Evolutionary conservation across 2,113 vertebrate genomes (phyloP).

Genomic region (Rhizomys pruinosus): DNA sequence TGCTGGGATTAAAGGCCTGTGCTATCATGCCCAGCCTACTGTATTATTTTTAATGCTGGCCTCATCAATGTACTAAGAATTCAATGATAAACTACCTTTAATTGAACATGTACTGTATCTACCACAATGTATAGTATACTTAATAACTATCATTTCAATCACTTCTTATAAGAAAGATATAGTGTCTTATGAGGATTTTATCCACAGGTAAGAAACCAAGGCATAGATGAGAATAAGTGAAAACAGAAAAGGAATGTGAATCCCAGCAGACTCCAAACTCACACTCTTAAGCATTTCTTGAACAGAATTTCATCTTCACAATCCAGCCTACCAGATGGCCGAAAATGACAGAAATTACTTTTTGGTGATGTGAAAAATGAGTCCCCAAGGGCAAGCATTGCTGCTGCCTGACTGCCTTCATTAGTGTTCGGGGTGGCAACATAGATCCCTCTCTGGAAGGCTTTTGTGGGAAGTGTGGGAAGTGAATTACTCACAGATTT

Average conservation of each 20-base stretch:
- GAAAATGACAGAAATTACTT: conserved; percentile 73
- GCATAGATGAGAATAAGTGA: not conserved
- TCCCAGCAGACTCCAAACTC: conserved; percentile 18
- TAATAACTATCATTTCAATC: not conserved
- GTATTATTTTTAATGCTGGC: not conserved
- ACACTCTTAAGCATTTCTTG: conserved; percentile 44
- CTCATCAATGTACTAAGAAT: not conserved
- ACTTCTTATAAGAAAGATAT: not conserved
- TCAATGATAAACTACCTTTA: not conserved
- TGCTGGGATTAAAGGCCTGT: too few species aligned
- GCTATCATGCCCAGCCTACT: too few species aligned
- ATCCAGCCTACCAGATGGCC: conserved; percentile 73
- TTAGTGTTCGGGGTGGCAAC: not conserved
- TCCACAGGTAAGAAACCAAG: not conserved
- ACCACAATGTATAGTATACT: not conserved
- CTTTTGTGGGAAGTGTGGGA: conserved; percentile 56
- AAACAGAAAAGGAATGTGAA: conserved; percentile 30
- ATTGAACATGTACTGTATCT: not conserved
- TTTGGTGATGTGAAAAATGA: conserved; percentile 70
- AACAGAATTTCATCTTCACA: conserved; percentile 71
- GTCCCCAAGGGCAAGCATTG: conserved; percentile 25
- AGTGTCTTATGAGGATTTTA: not conserved
- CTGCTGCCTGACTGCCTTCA: conserved; percentile 61
- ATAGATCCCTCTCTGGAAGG: conserved; percentile 40
- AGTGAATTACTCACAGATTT: conserved; percentile 73